A percentile compares a stretch with the other conserved stretches of the same genome.
Evolutionary conservation across 1,140 invertebrate genomes (phyloP).

Genomic region (Macrobrachium nipponense): DNA sequence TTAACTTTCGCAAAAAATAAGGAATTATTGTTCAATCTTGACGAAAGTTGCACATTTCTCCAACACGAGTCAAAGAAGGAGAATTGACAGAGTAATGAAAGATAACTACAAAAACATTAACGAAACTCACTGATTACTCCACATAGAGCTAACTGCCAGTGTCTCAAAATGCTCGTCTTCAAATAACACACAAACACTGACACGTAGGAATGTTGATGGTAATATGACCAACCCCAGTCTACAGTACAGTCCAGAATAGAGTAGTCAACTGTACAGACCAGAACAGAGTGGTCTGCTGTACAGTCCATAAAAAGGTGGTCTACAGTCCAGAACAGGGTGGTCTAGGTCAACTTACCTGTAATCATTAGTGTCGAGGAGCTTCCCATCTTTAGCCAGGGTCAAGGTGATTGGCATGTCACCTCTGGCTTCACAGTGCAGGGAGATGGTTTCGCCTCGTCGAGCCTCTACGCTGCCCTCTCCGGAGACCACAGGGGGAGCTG

Average conservation of each 20-base stretch:
- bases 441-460: constrained; percentile 28
- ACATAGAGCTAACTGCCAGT: no score
- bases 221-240: not conserved
- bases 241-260: no score
- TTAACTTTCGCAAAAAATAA: no score
- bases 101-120: no score
- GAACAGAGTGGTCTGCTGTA: not conserved
- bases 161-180: no score
- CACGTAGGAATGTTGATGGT: no score
- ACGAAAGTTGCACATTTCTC: no score
- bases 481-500: constrained; percentile 38
- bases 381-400: constrained; percentile 81
- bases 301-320: not conserved
- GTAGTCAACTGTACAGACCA: not conserved
- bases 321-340: not conserved
- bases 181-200: no score
- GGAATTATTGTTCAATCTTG: no score
- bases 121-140: no score
- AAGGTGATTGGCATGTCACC: constrained; percentile 82
- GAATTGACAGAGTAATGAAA: no score
- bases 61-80: no score
- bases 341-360: constrained; percentile 32
- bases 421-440: constrained; percentile 75
- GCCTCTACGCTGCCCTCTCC: constrained; percentile 44
- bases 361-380: constrained; percentile 69